These are phyloP conservation scores for Portevinia maculata DNA, from an alignment of 2,888 invertebrate species.

Conservation along the genomic window DNA sequence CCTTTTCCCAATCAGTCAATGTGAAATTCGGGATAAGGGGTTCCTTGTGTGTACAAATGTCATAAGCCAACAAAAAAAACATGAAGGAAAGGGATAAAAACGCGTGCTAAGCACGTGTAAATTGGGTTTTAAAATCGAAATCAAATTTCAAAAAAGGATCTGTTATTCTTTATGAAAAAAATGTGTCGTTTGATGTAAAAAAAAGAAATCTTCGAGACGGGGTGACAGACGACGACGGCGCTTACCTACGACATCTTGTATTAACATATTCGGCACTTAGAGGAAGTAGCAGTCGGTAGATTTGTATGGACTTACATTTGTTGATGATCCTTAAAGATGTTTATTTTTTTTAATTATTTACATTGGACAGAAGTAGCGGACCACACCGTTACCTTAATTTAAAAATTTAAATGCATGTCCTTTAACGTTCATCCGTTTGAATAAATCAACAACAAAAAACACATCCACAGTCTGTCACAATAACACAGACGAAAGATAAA, in stretches of 20 bases:
- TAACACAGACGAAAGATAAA: conserved; percentile 40
- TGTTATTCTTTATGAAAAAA: conserved; percentile 8
- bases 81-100: conserved; percentile 34
- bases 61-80: conserved; percentile 22
- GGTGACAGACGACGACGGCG: conserved; percentile 33
- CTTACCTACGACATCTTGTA: conserved; percentile 50
- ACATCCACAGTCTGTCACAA: conserved; percentile 36
- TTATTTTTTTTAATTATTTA: conserved; percentile 28
- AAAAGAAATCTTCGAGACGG: conserved; percentile 22
- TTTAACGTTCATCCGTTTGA: conserved; percentile 11
- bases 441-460: background rate
- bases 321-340: conserved; percentile 51
- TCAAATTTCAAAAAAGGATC: conserved; percentile 45
- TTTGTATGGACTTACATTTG: conserved; percentile 40
- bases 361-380: conserved; percentile 51
- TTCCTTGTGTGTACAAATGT: conserved; percentile 31
- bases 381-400: conserved; percentile 54
- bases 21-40: conserved; percentile 12
- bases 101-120: conserved; percentile 72
- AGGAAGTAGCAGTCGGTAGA: conserved; percentile 33
- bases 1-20: conserved; percentile 60
- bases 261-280: conserved; percentile 31
- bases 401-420: background rate
- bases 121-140: conserved; percentile 54
- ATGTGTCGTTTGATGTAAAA: conserved; percentile 25